phyloP scores from a whole-genome alignment of 2,888 invertebrate species.

The Drosophila imparisetae region DNA sequence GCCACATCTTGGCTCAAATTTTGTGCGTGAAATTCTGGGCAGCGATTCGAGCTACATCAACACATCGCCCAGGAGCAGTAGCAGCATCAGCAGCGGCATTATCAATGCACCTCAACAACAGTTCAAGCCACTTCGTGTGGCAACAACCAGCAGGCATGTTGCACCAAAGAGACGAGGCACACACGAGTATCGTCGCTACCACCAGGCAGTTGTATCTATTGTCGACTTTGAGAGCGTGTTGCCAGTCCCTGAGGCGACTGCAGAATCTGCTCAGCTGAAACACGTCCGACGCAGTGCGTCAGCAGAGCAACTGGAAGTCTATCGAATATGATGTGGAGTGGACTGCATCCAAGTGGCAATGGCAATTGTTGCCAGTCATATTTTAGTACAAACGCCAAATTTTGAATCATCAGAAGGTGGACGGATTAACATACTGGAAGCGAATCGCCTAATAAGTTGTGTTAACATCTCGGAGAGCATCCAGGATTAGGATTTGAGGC shows the following conservation, averaged over 20 bases:
- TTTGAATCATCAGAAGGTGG: conserved; percentile 86
- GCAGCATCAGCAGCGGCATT: neutral
- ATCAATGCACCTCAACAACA: neutral
- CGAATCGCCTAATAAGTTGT: conserved; percentile 15
- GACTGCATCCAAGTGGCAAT: conserved; percentile 85
- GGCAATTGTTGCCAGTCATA: too few relatives aligned
- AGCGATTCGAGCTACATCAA: neutral
- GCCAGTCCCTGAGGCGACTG: conserved; percentile 75
- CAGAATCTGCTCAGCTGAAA: conserved; percentile 57
- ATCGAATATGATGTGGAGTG: conserved; percentile 88
- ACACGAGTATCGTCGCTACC: conserved; percentile 44
- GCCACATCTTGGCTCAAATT: conserved; percentile 11
- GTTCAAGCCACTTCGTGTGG: conserved; percentile 22
- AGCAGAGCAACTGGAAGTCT: conserved; percentile 80
- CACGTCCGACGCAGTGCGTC: conserved; percentile 56
- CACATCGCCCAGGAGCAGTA: neutral
- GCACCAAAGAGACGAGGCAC: conserved; percentile 5
- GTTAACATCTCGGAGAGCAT: neutral
- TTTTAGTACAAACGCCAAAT: neutral
- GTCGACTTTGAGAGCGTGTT: conserved; percentile 15
- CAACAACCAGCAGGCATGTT: neutral
- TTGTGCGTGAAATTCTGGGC: conserved; percentile 31
- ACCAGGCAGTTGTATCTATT: conserved; percentile 33
- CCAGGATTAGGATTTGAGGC: neutral
- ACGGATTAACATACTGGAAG: conserved; percentile 84